phyloP scores from a whole-genome alignment of 2,888 invertebrate genomes.

The Melinopterus prodromus region DNA sequence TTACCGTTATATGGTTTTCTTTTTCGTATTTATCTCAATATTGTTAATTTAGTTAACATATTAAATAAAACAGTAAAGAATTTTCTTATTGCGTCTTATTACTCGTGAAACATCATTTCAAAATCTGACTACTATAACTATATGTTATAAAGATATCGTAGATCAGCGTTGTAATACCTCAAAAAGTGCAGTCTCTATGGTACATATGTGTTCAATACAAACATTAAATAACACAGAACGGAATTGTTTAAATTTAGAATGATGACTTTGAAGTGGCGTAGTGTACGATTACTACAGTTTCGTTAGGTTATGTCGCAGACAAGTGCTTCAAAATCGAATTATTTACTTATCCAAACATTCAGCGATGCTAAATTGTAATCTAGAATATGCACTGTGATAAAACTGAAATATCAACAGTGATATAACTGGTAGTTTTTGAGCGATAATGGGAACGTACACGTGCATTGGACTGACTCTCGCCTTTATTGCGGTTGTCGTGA shows the following conservation, averaged over 20 bases:
- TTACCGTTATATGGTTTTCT: too few relatives aligned
- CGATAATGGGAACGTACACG: slow-evolving; percentile 10
- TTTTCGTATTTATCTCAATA: too few relatives aligned
- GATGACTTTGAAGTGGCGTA: background rate
- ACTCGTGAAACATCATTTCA: too few relatives aligned
- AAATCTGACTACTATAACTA: too few relatives aligned
- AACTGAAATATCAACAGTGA: background rate
- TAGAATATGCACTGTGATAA: background rate
- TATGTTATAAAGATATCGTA: too few relatives aligned
- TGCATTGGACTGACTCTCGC: slow-evolving; percentile 13
- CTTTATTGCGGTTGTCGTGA: slow-evolving; percentile 10
- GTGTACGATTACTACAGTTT: background rate
- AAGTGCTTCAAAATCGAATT: background rate
- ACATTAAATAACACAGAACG: background rate
- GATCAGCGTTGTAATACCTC: background rate
- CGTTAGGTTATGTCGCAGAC: background rate
- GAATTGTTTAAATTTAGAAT: background rate
- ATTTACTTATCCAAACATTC: background rate
- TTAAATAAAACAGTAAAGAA: too few relatives aligned
- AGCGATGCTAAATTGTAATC: background rate
- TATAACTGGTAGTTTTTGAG: background rate
- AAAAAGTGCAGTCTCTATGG: background rate
- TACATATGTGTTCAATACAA: background rate
- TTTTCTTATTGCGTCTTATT: too few relatives aligned
- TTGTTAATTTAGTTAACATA: too few relatives aligned